Evolutionary conservation across 2,797 vertebrate species (phyloP).

Genomic region (Otolemur crassicaudatus): DNA sequence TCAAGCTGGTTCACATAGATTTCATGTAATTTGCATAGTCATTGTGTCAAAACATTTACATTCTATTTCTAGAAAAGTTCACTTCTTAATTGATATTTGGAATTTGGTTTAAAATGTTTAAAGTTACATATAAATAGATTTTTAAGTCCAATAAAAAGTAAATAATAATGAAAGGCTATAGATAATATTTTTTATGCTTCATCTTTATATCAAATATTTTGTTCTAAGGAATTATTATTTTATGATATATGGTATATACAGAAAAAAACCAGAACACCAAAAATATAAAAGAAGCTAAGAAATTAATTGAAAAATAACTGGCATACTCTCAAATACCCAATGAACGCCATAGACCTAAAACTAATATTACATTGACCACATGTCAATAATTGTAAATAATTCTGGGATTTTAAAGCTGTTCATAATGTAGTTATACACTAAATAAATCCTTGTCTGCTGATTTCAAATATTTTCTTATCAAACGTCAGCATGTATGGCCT

Average conservation of each 20-base stretch:
- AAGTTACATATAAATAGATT: not conserved
- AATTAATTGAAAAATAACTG: not conserved
- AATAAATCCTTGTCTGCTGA: not conserved
- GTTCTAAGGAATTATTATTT: not conserved
- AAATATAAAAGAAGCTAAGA: not conserved
- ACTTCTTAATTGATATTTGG: conserved; percentile 7
- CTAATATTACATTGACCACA: not conserved
- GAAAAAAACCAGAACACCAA: not conserved
- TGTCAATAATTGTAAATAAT: not conserved
- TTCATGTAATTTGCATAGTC: too few species aligned
- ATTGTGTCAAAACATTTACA: too few species aligned
- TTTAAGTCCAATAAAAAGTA: not conserved
- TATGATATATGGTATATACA: not conserved
- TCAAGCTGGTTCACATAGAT: too few species aligned
- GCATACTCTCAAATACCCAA: not conserved
- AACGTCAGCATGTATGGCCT: not conserved
- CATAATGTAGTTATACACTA: not conserved
- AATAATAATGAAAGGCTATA: not conserved
- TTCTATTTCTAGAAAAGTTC: too few species aligned
- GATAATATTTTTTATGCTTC: not conserved
- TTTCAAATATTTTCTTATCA: not conserved
- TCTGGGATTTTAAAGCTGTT: not conserved
- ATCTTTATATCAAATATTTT: not conserved
- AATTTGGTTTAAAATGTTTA: not conserved
- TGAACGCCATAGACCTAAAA: not conserved